Evolutionary conservation across 2,797 vertebrate genomes (phyloP).

Genomic region (Cynodonichthys magdalenae): DNA sequence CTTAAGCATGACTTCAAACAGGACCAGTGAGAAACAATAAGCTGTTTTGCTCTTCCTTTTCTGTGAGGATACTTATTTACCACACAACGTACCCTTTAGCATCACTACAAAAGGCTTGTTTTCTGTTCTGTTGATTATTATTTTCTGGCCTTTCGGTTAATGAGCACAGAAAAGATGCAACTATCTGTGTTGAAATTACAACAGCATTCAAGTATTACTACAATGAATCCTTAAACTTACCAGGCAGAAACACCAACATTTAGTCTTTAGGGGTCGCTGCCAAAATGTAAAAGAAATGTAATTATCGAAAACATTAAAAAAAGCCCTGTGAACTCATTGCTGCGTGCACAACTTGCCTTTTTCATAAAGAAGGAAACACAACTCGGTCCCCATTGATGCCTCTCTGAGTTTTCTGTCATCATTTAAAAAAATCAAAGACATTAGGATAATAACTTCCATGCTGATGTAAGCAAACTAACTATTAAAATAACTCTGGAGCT

Average conservation of each 20-base stretch:
- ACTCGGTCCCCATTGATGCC: conserved; percentile 30
- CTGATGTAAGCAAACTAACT: conserved; percentile 39
- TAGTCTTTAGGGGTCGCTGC: conserved; percentile 36
- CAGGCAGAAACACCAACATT: conserved; percentile 29
- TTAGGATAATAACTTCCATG: conserved; percentile 19
- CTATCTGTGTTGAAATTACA: conserved; percentile 49
- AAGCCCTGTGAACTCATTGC: conserved; percentile 53
- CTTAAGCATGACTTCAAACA: background rate
- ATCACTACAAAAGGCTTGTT: conserved; percentile 26
- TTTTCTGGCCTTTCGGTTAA: conserved; percentile 39
- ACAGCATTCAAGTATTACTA: conserved; percentile 48
- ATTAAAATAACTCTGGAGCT: conserved; percentile 21
- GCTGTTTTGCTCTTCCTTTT: too few species aligned
- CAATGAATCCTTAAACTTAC: conserved; percentile 37
- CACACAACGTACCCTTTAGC: background rate
- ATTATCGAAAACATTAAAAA: conserved; percentile 41
- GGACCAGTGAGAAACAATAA: background rate
- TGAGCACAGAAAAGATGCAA: conserved; percentile 38
- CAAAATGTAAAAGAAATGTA: conserved; percentile 34
- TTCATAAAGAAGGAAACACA: conserved; percentile 25
- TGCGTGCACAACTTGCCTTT: conserved; percentile 39
- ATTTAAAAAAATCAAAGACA: conserved; percentile 30
- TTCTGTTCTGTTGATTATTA: conserved; percentile 30
- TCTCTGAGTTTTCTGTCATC: conserved; percentile 26
- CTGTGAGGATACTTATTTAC: too few species aligned